Base-by-base conservation (phyloP, 1,140 invertebrate genomes). In the Rhizoglyphus robini region DNA sequence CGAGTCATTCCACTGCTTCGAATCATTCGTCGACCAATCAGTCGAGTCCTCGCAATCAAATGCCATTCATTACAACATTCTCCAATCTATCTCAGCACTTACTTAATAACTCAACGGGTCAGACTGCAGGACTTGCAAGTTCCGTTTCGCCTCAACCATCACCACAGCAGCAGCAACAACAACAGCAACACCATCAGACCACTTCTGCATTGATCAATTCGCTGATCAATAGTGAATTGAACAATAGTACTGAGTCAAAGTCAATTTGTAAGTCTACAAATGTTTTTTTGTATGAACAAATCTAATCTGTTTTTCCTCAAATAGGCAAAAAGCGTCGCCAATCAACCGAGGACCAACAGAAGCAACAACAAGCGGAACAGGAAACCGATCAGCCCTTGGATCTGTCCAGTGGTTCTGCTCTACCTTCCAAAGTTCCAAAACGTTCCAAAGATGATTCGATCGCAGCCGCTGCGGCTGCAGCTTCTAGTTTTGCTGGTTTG, bases 351-450 rank as follows among this genome's bases (percentile, higher is more conserved):
- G 20, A 54, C 20, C 23, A 54, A 60, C 15, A 1, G 3, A 51
- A 51, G 23, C 41, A 20, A n/a, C 23, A 15, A 2, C 41, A 46
- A n/a, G 18, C 41, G 8, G 41, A 46, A 3, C 1, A 15, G 11
- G 29, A 60, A n/a, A 13, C 29, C 13, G 58, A 60, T 3, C 58
- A 60, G 29, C 58, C 58, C 23, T 46, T 60, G 27, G 58, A 60
- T 60, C 30, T 60, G 29, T 60, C 58, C 4, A 54, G 51, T 32
- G 23, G 51, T 54, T 5, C 51, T 54, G 18, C 47, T 11, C 5
- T 5, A 20, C 2, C 15, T 51, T 51, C 48, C 23, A 3, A 3
- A 2, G 8, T 46, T 20, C 15, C 48, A 23, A 51, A 51, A 51
- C 48, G 48, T 51, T 51, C 48, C 4, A 51, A 51, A 51, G 36